These are phyloP conservation scores for Lysiphlebus fabarum DNA, from an alignment of 1,140 invertebrate genomes.

Conservation along the genomic window DNA sequence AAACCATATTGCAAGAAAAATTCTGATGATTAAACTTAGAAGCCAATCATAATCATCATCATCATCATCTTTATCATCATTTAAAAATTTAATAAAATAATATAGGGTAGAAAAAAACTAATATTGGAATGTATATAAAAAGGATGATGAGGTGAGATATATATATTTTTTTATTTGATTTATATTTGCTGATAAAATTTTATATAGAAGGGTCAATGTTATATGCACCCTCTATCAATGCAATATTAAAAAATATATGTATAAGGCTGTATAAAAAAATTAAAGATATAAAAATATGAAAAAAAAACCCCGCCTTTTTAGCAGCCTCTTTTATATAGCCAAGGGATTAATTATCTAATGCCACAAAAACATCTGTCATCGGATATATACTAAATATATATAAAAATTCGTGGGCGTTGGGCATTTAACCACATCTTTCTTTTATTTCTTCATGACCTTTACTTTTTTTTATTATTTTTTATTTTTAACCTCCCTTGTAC, in stretches of 20 bases:
- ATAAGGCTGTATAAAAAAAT: background rate
- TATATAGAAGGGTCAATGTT: background rate
- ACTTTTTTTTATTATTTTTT: background rate
- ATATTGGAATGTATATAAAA: background rate
- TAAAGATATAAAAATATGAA: background rate
- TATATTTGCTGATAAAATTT: background rate
- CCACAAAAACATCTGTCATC: constrained; percentile 44
- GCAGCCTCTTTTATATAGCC: constrained; percentile 6
- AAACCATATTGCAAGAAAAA: no score
- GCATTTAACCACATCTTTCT: constrained; percentile 12
- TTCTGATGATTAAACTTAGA: no score
- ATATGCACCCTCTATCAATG: no score
- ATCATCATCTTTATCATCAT: no score
- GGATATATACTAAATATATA: constrained; percentile 16
- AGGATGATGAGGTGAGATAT: background rate
- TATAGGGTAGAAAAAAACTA: constrained; percentile 4
- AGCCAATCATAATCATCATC: no score
- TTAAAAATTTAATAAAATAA: no score
- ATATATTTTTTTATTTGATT: background rate
- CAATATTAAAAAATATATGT: background rate
- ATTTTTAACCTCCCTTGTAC: no score
- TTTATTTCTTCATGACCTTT: constrained; percentile 9
- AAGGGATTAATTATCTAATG: constrained; percentile 48
- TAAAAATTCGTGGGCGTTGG: constrained; percentile 18
- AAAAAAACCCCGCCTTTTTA: constrained; percentile 13